Base-by-base conservation (phyloP, 2,888 invertebrate genomes). In the Netelia virgata region DNA sequence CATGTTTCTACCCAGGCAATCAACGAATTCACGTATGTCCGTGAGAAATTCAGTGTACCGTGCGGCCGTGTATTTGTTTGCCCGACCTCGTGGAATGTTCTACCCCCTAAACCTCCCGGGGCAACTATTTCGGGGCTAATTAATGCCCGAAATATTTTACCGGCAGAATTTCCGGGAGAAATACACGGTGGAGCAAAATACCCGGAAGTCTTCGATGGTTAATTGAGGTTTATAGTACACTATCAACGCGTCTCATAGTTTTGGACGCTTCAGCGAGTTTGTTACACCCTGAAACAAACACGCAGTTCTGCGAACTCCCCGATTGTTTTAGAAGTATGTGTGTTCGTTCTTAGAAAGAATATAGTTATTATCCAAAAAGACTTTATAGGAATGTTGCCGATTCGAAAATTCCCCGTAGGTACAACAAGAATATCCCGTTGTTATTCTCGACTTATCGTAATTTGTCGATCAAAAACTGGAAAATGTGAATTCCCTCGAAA, bases 271-370 rank as follows among this genome's bases (percentile, higher is more conserved):
- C 47, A 14, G 16, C 20, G 9, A 16, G 10, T 57, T 53, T 75
- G 36, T 36, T 36, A 36, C 18, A 20, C 18, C 68, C 20, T 47
- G 63, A 59, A 79, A 66, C 41, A 82, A 77, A 77, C 72, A 18
- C 41, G 43, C 36, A 5, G 36, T 1, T 36, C 6, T 36, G 6
- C 8, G 0, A 0, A 36, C 6, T 36, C 36, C 28, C 28, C 28
- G 28, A 5, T 28, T 28, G 28, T 28, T 28, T 28, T 28, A 28
- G 28, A 5, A 28, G 28, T 28, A 28, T 3, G 28, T 0, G 28
- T 28, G 5, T 28, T 28, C 3, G 6, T 36, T 36, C 36, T 5
- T 1, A 36, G 6, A 36, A 36, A 36, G 6, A 36, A 36, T 36
- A 36, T 36, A 36, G 6, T 36, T 36, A 36, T 36, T 36, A 36